Conservation (phyloP, 1,140 invertebrate species). For the Caenorhabditis brenneri region DNA sequence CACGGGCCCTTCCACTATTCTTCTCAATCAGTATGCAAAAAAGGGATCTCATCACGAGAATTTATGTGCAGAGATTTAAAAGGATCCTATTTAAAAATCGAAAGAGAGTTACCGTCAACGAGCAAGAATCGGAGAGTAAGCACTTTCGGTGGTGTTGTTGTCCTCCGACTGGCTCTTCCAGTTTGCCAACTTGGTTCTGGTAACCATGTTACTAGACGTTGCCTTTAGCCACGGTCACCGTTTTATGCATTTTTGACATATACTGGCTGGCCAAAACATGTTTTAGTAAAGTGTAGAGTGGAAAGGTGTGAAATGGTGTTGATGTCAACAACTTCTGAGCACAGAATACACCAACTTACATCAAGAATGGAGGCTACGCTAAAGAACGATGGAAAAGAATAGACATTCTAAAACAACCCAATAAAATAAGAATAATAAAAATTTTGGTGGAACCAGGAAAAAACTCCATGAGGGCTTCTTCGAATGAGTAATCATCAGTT, state of each 20-base stretch:
- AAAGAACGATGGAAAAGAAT: neutral
- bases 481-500: constrained; percentile 17
- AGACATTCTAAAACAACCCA: neutral
- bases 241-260: constrained; percentile 25
- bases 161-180: neutral
- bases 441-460: neutral
- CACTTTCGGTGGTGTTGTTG: neutral
- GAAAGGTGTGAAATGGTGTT: neutral
- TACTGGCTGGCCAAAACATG: neutral
- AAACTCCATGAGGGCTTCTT: neutral
- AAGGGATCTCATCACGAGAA: constrained; percentile 12
- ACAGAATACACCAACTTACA: neutral
- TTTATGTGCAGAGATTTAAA: neutral
- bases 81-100: neutral
- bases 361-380: neutral
- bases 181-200: neutral
- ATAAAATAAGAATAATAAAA: neutral
- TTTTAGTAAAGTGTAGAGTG: neutral
- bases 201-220: constrained; percentile 10
- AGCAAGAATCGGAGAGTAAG: neutral
- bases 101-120: neutral
- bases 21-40: constrained; percentile 3
- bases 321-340: neutral
- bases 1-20: neutral
- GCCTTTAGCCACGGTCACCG: neutral